phyloP scores from a whole-genome alignment of 2,797 vertebrate genomes.

The Hydrolagus colliei region DNA sequence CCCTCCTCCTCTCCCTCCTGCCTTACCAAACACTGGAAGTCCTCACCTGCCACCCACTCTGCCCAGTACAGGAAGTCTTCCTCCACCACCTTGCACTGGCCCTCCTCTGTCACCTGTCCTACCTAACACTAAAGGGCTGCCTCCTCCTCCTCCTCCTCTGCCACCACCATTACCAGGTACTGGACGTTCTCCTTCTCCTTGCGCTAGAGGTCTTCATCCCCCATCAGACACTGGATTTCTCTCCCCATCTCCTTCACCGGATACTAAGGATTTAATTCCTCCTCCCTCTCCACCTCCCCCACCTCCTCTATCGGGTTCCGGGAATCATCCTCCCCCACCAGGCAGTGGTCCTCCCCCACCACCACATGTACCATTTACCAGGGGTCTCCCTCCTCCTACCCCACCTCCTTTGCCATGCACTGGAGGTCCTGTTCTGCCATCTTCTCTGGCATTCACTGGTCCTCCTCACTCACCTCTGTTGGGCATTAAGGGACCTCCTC shows the following conservation, averaged over 20 bases:
- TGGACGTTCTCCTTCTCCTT: too few species aligned
- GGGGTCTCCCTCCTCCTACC: background rate
- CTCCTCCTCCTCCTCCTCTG: background rate
- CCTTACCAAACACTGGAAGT: too few species aligned
- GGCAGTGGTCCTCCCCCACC: background rate
- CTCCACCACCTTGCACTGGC: too few species aligned
- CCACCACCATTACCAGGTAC: too few species aligned
- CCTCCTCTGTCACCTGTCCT: too few species aligned
- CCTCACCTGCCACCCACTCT: too few species aligned
- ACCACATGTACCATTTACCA: background rate
- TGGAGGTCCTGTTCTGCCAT: background rate
- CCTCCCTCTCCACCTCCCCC: background rate
- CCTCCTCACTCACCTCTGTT: background rate
- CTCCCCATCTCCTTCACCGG: too few species aligned
- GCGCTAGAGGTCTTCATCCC: too few species aligned
- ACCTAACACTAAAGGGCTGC: background rate
- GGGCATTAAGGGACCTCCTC: background rate
- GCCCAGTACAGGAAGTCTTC: too few species aligned
- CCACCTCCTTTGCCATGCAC: background rate
- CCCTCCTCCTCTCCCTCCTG: too few species aligned
- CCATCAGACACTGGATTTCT: too few species aligned
- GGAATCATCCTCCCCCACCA: background rate
- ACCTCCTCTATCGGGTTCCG: background rate
- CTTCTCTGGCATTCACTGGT: too few species aligned
- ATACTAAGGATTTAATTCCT: background rate